These are phyloP conservation scores for Empis livida DNA, from an alignment of 2,888 invertebrate genomes.

Conservation along the genomic window DNA sequence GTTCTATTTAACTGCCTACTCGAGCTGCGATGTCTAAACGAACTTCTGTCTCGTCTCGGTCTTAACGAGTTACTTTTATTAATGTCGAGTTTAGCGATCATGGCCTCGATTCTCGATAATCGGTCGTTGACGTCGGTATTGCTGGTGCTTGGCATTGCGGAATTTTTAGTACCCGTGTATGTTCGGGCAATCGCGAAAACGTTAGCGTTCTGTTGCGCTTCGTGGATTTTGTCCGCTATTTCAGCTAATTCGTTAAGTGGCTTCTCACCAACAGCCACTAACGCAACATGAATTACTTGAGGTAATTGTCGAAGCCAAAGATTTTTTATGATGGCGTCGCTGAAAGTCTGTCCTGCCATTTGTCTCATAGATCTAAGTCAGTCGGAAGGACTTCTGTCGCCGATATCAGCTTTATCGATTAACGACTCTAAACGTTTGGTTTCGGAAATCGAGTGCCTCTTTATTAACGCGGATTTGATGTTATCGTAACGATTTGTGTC, in stretches of 20 bases:
- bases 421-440: not conserved
- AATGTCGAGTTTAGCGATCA: not conserved
- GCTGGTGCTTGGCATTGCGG: not conserved
- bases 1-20: too few species aligned
- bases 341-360: not conserved
- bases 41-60: too few species aligned
- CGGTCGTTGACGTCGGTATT: too few species aligned
- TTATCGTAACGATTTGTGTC: not conserved
- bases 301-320: too few species aligned
- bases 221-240: not conserved
- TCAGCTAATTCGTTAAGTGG: not conserved
- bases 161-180: not conserved
- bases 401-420: not conserved
- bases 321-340: too few species aligned
- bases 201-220: not conserved
- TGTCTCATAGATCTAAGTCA: not conserved
- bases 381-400: not conserved
- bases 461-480: not conserved
- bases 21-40: too few species aligned
- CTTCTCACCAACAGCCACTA: not conserved
- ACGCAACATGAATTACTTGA: not conserved
- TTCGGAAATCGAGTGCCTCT: not conserved
- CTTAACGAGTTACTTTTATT: not conserved
- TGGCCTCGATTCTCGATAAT: not conserved
- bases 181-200: not conserved